Conservation (phyloP, 2,113 vertebrate genomes). For the Carassius auratus region DNA sequence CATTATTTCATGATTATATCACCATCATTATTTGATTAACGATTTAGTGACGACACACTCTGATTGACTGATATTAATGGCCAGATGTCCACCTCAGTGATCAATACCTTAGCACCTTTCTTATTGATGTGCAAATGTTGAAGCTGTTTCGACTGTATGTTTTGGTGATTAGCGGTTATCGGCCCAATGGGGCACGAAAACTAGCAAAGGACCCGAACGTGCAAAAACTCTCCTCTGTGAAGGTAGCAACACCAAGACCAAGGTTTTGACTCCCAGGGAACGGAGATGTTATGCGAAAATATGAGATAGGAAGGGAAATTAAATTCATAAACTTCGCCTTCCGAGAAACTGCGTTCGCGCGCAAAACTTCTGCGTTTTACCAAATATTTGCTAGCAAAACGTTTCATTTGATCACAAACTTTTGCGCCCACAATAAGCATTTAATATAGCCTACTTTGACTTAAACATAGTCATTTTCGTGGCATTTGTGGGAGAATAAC, state of each 20-base stretch:
- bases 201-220: neutral
- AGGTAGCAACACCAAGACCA: neutral
- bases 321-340: neutral
- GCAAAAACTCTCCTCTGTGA: neutral
- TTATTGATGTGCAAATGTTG: slow-evolving; percentile 11
- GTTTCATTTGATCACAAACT: too few relatives aligned
- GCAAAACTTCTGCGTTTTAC: neutral
- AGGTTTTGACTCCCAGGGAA: neutral
- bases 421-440: neutral
- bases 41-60: neutral
- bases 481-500: neutral
- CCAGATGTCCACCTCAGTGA: neutral
- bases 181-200: neutral
- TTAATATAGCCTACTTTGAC: neutral
- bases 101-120: neutral
- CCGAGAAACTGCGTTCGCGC: neutral
- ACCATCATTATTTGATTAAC: neutral
- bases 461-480: neutral
- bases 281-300: neutral
- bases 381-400: too few relatives aligned
- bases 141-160: neutral
- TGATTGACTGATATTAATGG: neutral
- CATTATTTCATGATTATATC: neutral
- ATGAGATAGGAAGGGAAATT: neutral
- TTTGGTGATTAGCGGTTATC: slow-evolving; percentile 7